Percentiles rank a stretch among this genome's conserved stretches.
Conservation (phyloP, 2,113 vertebrate genomes). For the Trematocara variabile region DNA sequence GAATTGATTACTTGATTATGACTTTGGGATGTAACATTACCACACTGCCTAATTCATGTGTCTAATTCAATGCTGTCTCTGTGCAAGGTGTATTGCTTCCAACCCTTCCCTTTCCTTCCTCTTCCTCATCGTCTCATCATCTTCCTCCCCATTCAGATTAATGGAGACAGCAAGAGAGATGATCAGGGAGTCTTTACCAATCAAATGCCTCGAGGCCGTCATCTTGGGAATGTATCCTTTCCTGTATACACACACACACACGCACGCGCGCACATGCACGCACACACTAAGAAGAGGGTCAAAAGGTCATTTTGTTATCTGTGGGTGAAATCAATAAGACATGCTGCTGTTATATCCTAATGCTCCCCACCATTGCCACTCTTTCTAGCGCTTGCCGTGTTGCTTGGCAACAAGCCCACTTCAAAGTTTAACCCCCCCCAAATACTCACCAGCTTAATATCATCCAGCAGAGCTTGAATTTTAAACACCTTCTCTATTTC, state of each 20-base stretch:
- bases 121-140: background rate
- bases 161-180: conserved; percentile 95
- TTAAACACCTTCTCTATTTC: background rate
- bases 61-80: background rate
- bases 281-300: background rate
- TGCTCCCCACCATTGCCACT: background rate
- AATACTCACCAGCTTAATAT: background rate
- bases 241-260: background rate
- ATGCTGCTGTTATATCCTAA: background rate
- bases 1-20: background rate
- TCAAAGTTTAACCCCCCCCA: conserved; percentile 1
- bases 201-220: conserved; percentile 98
- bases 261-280: accelerated
- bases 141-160: conserved; percentile 72
- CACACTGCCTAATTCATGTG: background rate
- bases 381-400: conserved; percentile 10
- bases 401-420: conserved; percentile 62
- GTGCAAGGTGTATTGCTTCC: background rate
- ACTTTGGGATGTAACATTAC: background rate
- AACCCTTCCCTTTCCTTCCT: background rate
- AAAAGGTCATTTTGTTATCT: conserved; percentile 19
- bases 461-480: background rate
- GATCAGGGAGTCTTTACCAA: conserved; percentile 94
- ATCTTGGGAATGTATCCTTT: conserved; percentile 99
- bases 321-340: conserved; percentile 43